Evolutionary conservation across 2,113 vertebrate genomes (phyloP), one percentile per base, ranked within the genome.

Genomic region (Macaca nemestrina): DNA sequence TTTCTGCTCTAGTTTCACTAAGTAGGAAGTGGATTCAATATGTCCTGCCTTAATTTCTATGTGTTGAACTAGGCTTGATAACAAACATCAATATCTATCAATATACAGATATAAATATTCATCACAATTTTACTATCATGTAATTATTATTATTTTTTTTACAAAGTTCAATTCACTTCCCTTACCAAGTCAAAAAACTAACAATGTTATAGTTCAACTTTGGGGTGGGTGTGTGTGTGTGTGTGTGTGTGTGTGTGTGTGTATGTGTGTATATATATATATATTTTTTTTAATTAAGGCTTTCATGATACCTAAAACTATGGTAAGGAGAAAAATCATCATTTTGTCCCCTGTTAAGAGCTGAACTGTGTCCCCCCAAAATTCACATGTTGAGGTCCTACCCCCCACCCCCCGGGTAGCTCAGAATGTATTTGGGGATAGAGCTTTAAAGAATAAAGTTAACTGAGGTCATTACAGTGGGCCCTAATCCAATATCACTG

Each of bases 281-380:
- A 55, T 55, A 55, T 55, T 40, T 25, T 59, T 59, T 25, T 59
- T 3, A 84, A 55, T 40, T 48, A 88, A 90, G 64, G 43, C 17
- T 82, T 87, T 75, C 18, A 52, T 85, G 70, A 81, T 43, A 87
- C 22, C 55, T 96, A 94, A 86, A 95, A 76, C 76, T 27, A 95
- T 0, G 52, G 10, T 23, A 76, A 30, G 30, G 43, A 93, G n/a
- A 84, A 96, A 87, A 96, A 88, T 93, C 97, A 92, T 97, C 79
- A 88, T 97, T 98, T 98, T 95, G 95, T 95, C 79, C 75, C 79
- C 16, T 76, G 18, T 38, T 83, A 84, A 90, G 50, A 12, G 76
- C 50, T 79, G 30, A 88, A 89, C 3, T 40, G 50, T 67, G 2
- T 25, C 3, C 38, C 5, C 10, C 45, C 40, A 27, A 88, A 76